Percentiles rank a stretch among this genome's conserved stretches.
phyloP scores from a whole-genome alignment of 2,888 invertebrate genomes.

The Apocheima hispidaria region DNA sequence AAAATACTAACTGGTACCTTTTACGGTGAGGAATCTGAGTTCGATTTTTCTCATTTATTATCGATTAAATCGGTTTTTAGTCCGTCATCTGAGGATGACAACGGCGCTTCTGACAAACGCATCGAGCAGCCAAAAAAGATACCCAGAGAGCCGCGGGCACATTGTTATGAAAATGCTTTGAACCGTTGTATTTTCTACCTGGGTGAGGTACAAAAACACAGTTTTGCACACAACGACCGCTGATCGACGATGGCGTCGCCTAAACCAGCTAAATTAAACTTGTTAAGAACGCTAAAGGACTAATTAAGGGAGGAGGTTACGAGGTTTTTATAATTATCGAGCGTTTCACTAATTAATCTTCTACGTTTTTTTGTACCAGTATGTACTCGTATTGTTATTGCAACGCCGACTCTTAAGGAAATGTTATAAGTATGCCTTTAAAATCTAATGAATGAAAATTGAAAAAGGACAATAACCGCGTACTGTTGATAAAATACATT shows the following conservation, averaged over 20 bases:
- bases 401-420: constrained; percentile 58
- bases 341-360: constrained; percentile 56
- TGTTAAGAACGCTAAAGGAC: constrained; percentile 76
- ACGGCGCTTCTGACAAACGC: constrained; percentile 82
- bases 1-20: constrained; percentile 70
- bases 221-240: constrained; percentile 76
- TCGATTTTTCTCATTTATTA: constrained; percentile 77
- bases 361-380: constrained; percentile 50
- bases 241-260: constrained; percentile 63
- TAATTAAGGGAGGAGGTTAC: constrained; percentile 76
- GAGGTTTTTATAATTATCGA: constrained; percentile 67
- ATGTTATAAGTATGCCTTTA: constrained; percentile 25
- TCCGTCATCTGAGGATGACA: constrained; percentile 81
- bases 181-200: constrained; percentile 82
- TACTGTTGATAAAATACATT: neutral
- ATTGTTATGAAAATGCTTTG: constrained; percentile 84
- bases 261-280: constrained; percentile 76
- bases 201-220: constrained; percentile 75
- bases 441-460: neutral
- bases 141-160: constrained; percentile 80
- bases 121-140: constrained; percentile 76
- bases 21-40: constrained; percentile 65
- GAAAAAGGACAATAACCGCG: neutral
- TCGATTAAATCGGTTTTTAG: constrained; percentile 79
- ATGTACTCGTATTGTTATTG: constrained; percentile 48